phyloP scores from a whole-genome alignment of 2,888 invertebrate genomes.

The Euzetes globulus region DNA sequence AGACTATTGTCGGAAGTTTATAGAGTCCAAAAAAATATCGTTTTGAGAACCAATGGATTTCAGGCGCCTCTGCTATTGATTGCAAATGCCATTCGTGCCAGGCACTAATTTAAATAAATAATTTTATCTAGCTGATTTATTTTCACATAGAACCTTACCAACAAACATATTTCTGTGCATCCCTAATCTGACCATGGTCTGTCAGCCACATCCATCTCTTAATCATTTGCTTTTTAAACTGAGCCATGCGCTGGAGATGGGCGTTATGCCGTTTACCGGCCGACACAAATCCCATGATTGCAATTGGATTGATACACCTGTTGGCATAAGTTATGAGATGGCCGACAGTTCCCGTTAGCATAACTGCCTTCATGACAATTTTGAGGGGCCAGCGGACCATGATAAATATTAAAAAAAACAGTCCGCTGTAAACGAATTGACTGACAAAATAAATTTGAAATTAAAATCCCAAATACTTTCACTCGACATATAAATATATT shows the following conservation, averaged over 20 bases:
- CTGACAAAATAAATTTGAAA: background rate
- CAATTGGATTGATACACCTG: background rate
- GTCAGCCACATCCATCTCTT: background rate
- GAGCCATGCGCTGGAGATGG: background rate
- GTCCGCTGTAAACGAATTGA: conserved; percentile 14
- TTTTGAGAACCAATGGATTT: background rate
- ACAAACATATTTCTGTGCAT: too few species aligned
- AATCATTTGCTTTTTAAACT: background rate
- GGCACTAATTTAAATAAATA: background rate
- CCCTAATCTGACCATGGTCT: background rate
- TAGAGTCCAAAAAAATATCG: background rate
- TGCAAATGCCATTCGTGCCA: background rate
- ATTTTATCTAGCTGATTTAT: background rate
- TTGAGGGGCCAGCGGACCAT: background rate
- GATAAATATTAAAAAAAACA: background rate
- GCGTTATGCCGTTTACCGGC: background rate
- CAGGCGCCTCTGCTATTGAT: background rate
- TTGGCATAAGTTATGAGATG: background rate
- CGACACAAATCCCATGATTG: background rate
- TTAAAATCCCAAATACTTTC: background rate
- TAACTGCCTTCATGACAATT: background rate
- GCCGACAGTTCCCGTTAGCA: background rate
- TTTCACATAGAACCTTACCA: conserved; percentile 8
- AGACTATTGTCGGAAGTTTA: background rate
- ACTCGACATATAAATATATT: background rate